Evolutionary conservation across 1,140 invertebrate species (phyloP), one percentile per base, ranked within the genome.

Genomic region (Cherax destructor): DNA sequence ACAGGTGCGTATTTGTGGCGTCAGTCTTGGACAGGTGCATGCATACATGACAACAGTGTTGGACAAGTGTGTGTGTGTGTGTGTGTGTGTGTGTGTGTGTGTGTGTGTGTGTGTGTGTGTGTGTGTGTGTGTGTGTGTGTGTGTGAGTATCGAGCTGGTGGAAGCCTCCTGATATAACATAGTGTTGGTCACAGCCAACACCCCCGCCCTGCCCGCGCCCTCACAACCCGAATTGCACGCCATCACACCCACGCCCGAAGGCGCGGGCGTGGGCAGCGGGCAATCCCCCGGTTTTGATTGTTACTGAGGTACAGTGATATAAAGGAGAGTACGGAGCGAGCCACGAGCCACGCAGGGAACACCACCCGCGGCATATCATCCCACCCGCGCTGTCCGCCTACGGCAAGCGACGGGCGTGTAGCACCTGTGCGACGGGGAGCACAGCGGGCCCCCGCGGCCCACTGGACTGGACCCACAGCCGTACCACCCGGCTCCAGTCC

Each of bases 291-390:
- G 83, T 91, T 91, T 91, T 91, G 89, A 91, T 91, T 91, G 83
- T 83, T 85, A 79, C 83, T 85, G 81, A 85, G 89, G 89, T 85
- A 88, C 87, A 85, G 83, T 91, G 89, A 91, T 86, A 91, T 79
- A 91, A 41, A 78, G 77, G 74, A 77, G 69, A 79, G 76, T 78
- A 69, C 89, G 65, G 79, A 56, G 79, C 80, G 47, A 69, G 76
- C 56, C 74, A 52, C 78, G 24, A 78, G 87, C 87, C 79, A 47
- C 80, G 76, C 61, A n/a, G 11, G 30, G 30, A 49, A 24, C 87
- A 80, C 61, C n/a, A 56, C 61, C 87, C 87, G 79, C 76, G 41
- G 74, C 78, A 72, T 74, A 88, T 88, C 83, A 47, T 85, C 77
- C 65, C 65, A 50, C 65, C 87, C 87, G 76, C 65, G 41, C 50